Evolutionary conservation across 2,888 invertebrate genomes (phyloP), one percentile per base, ranked within the genome.

Genomic region (Sclerodermus sp.): DNA sequence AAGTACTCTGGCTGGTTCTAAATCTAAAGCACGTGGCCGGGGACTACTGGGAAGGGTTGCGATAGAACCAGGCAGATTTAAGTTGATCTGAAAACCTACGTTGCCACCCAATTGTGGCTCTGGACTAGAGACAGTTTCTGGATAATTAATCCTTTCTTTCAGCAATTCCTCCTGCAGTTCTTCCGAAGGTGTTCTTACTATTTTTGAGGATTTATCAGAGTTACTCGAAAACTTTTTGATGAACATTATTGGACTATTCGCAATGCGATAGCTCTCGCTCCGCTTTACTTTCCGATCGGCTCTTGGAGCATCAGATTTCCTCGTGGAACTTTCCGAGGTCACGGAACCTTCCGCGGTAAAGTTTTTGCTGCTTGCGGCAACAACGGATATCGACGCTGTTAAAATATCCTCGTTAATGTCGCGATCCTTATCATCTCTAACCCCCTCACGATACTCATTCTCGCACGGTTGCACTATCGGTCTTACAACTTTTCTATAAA

Each of bases 211-310:
- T 40, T 69, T 74, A 6, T 74, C 74, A 10, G 66, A 62, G 9
- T 38, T 45, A 29, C 16, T 23, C 12, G 62, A 59, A 43, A 74
- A 62, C 44, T 73, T 87, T 77, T 84, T 85, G 44, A 88, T 85
- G 32, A 84, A 85, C 79, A 86, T 82, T 57, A 86, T 82, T 17
- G 86, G 85, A 60, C 85, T 86, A 78, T 91, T 91, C 13, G 92
- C 92, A 77, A 89, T 83, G 59, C 90, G 86, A 74, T 92, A 92
- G 79, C 91, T 92, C 76, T 92, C 90, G 74, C 90, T 90, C 53
- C 92, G 87, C 78, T 89, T 90, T 41, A 91, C 81, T 79, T 85
- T 85, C 1, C 74, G 68, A 29, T 74, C 74, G 10, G 38, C 18
- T 1, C 53, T 58, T 23, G 58, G 36, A 1, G 49, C 42, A 12